phyloP scores from a whole-genome alignment of 2,113 vertebrate genomes.

The Microcebus lehilahytsara region DNA sequence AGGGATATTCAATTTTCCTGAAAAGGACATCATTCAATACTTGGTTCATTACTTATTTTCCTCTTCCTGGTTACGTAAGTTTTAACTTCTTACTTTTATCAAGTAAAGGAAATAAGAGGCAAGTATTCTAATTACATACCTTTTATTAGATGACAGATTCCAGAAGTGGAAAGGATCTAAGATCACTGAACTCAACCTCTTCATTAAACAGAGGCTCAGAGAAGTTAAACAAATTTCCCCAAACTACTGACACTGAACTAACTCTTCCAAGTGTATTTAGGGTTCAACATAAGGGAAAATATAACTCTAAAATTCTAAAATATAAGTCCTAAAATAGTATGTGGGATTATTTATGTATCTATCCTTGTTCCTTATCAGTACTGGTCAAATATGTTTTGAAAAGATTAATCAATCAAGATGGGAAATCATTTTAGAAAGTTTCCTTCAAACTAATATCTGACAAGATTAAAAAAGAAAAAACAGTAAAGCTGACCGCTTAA shows the following conservation, averaged over 20 bases:
- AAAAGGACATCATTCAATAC: background rate
- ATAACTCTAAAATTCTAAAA: background rate
- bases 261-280: background rate
- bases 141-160: background rate
- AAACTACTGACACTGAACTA: background rate
- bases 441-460: background rate
- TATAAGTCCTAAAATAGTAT: background rate
- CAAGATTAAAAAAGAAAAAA: background rate
- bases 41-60: slow-evolving; percentile 13
- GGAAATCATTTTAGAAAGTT: slow-evolving; percentile 13
- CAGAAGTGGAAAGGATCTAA: background rate
- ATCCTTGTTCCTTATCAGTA: background rate
- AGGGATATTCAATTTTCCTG: background rate
- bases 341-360: background rate
- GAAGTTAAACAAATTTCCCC: background rate
- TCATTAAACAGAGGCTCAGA: slow-evolving; percentile 18
- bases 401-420: background rate
- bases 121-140: background rate
- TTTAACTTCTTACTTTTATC: slow-evolving; percentile 2
- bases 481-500: background rate
- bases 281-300: background rate
- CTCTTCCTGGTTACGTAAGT: background rate
- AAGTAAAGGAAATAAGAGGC: background rate
- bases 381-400: background rate
- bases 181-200: background rate